Base-by-base conservation (phyloP, 2,888 invertebrate genomes). In the Hymenopus coronatus region DNA sequence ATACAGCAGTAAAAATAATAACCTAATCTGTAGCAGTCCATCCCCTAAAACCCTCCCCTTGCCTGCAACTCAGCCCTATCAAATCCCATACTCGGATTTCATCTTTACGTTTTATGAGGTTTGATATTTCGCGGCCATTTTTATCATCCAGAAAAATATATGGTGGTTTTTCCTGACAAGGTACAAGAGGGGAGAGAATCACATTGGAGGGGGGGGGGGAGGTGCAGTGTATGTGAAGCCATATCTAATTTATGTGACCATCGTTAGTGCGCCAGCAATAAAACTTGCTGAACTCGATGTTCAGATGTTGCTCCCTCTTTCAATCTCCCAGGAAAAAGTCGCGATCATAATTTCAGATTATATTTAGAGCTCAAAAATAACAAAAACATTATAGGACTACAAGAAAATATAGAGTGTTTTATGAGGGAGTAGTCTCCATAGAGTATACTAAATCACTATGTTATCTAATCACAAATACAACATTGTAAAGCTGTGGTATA, bases 101-200 rank as follows among this genome's bases (percentile, higher is more conserved):
- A 87, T 82, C 82, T 82, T 20, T 28, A 28, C 82, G 27, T n/a
- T 88, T 85, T 88, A 88, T 86, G 87, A 83, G 82, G 84, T 89
- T 87, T 87, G 84, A 89, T 89, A 89, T 87, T 87, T 84, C 84
- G 81, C 54, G 27, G 86, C 87, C 83, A 84, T 83, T 89, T 84
- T 87, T 89, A 87, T 87, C 40, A 40, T 33, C n/a, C 28, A 82
- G 82, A 70, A 87, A 87, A 82, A 82, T 87, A 87, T 33, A 84
- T 28, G 28, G 28, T 70, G 54, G 54, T 70, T 70, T 70, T 70
- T 70, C 54, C 54, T 70, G 54, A 70, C 54, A 70, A 70, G 54
- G 54, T 70, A 70, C 54, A 70, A 70, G 15, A 20, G 54, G 54
- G 25, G 54, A 25, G 54, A 20, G 54, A 70, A 70, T 20, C 25